Evolutionary conservation across 2,888 invertebrate species (phyloP), one percentile per base, ranked within the genome.

Genomic region (Bombyx huttoni): DNA sequence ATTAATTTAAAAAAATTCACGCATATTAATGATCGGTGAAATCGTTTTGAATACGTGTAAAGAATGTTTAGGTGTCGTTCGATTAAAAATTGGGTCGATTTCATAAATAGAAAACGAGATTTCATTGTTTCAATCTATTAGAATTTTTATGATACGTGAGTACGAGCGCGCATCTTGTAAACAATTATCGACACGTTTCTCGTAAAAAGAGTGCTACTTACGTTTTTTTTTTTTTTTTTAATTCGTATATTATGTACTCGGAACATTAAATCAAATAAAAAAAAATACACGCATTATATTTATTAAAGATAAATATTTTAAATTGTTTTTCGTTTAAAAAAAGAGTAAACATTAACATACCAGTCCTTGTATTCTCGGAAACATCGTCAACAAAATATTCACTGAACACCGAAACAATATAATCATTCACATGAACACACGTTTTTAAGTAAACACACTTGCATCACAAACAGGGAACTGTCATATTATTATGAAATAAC

Each of bases 321-420:
- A 8, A 10, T 12, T 40, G 7, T 7, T 8, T 40, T 40, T 40
- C 3, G 2, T 40, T 40, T 40, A 2, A 47, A 47, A 12, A 13
- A 10, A 47, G 3, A 34, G 13, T 47, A 51, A 13, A 51, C 24
- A n/a, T 35, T 8, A 5, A 78, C 87, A 78, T 58, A 88, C 87
- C 86, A 88, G 67, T 68, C 86, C 86, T 61, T 88, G 87, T 61
- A 87, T 84, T 78, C 84, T 80, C 47, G 87, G 87, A 72, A 88
- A 86, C 87, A 88, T 88, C 59, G 46, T 52, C 24, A 24, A 24
- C 24, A 24, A 24, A 24, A 24, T 3, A 24, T 57, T 54, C 61
- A 67, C 63, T 65, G 58, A 67, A 67, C 67, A 67, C 63, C 52
- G 59, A 66, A 65, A 55, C 59, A 63, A 57, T 60, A 49, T 50